phyloP scores from a whole-genome alignment of 2,797 vertebrate genomes.

The Diplodus puntazzo region DNA sequence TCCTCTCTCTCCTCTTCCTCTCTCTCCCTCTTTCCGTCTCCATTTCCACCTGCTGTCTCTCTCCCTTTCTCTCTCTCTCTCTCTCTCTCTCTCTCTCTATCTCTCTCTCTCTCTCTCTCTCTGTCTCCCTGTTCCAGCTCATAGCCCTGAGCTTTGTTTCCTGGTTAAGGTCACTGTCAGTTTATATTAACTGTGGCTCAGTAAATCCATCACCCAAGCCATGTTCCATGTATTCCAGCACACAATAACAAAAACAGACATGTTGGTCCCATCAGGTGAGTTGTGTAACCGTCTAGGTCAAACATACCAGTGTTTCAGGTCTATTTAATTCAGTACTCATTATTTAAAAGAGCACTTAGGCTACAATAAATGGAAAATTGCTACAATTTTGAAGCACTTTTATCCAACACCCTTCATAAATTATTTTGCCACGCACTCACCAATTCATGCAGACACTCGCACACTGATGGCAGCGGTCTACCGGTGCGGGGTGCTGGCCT shows the following conservation, averaged over 20 bases:
- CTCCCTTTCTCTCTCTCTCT: neutral
- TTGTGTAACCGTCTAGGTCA: slow-evolving; percentile 9
- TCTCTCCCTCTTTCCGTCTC: slow-evolving; percentile 2
- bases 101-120: neutral
- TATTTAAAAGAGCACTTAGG: neutral
- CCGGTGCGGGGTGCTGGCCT: neutral
- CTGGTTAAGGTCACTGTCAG: slow-evolving; percentile 69
- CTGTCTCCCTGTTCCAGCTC: slow-evolving; percentile 28
- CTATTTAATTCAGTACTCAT: too few relatives aligned
- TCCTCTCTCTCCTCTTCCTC: neutral
- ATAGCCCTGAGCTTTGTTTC: slow-evolving; percentile 54
- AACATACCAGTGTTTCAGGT: slow-evolving; percentile 2
- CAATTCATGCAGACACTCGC: neutral
- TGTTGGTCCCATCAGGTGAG: slow-evolving; percentile 22
- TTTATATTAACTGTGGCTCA: slow-evolving; percentile 59
- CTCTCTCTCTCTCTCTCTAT: neutral
- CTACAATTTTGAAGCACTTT: neutral
- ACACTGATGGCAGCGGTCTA: neutral
- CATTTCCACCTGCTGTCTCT: neutral
- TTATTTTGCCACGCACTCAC: neutral
- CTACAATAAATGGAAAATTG: neutral
- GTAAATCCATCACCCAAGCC: slow-evolving; percentile 59
- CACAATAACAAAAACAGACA: slow-evolving; percentile 20
- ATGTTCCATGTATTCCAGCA: slow-evolving; percentile 10
- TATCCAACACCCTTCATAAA: neutral